Base-by-base conservation (phyloP, 2,888 invertebrate genomes). In the Dinocampus coccinellae region DNA sequence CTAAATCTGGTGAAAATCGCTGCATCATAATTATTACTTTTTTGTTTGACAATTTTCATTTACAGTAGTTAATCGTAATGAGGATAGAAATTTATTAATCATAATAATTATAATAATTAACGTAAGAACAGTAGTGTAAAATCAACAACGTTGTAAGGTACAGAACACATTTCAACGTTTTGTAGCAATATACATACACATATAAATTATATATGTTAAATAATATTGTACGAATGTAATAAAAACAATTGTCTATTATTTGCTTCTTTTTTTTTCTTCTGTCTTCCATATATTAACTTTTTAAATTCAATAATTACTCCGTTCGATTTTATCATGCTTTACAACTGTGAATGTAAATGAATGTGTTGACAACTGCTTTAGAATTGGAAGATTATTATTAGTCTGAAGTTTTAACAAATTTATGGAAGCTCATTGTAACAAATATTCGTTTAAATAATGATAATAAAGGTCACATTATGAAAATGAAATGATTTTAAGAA, bases 1-100 rank as follows among this genome's bases (percentile, higher is more conserved):
- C 13, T 1, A 77, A 77, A 81, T 85, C 78, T 83, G 82, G 84
- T 86, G 86, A 86, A 86, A 87, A 86, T 87, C 82, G 84, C 82
- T 77, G 75, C 76, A 77, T 78, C 77, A 80, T 85, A 85, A 85
- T 86, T 86, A 86, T 81, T 75, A 80, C 80, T 75, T 29, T 63
- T 55, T 34, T 20, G n/a, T 61, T 60, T 65, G 24, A 52, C 60
- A 62, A 81, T 80, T 78, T 62, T 63, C 34, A 66, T 77, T 75
- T 80, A 75, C 69, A 76, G 52, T 66, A 76, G 75, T 76, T 76
- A 74, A 74, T 74, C 39, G 71, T 73, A 75, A 77, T 68, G 71
- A 75, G 65, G 70, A 72, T 70, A 47, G 47, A 16, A 16, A n/a
- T 39, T 39, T n/a, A 47, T 39, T 39, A 13, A 16, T 47, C 3